A percentile compares a stretch with the other conserved stretches of the same genome.
Evolutionary conservation across 2,113 vertebrate species (phyloP).

Genomic region (Ibidorhyncha struthersii): DNA sequence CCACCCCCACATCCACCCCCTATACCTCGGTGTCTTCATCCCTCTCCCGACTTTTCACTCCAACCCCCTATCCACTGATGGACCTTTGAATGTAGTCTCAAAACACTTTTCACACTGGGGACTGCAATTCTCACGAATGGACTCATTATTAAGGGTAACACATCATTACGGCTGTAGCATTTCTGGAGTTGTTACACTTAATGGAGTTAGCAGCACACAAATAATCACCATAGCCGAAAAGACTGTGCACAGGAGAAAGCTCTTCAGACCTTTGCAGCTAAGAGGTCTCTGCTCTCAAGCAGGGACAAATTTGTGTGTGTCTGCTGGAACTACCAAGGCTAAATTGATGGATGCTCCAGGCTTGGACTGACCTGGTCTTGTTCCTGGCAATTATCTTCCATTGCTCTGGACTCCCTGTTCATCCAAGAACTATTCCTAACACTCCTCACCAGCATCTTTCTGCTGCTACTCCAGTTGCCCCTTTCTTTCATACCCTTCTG

Average conservation of each 20-base stretch:
- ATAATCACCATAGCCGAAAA: not conserved
- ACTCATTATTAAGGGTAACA: not conserved
- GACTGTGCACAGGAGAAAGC: not conserved
- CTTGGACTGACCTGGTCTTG: not conserved
- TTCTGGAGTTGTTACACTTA: not conserved
- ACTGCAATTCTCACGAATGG: accelerated
- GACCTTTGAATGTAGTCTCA: not conserved
- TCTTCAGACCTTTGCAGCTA: not conserved
- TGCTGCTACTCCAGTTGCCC: not conserved
- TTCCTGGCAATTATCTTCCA: not conserved
- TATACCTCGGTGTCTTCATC: not conserved
- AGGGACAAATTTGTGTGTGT: not conserved
- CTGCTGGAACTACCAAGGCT: not conserved
- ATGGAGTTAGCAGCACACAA: not conserved
- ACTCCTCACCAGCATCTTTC: not conserved
- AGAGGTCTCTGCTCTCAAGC: not conserved
- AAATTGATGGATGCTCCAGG: not conserved
- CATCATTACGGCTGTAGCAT: not conserved
- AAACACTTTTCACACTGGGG: not conserved
- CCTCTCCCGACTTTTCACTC: not conserved
- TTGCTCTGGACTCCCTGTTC: not conserved
- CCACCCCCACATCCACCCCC: not conserved
- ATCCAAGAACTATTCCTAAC: not conserved
- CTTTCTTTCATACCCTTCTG: not conserved
- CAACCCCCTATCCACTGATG: too few species aligned